Evolutionary conservation across 2,888 invertebrate species (phyloP).

Genomic region (Rhimphoctona megacephalus): DNA sequence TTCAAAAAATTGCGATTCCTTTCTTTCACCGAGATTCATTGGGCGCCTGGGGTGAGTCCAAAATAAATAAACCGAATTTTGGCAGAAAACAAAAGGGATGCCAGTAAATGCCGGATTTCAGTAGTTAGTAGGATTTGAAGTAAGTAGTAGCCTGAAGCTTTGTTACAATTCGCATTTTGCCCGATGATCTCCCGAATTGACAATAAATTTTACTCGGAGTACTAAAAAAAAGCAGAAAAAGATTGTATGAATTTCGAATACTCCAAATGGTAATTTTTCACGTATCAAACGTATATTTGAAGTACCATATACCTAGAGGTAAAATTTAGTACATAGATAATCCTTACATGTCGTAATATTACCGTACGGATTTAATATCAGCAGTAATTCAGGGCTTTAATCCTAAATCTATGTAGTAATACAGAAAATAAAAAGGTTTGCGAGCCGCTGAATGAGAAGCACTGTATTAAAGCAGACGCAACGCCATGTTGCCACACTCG

Average conservation of each 20-base stretch:
- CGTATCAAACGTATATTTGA: neutral
- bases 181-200: neutral
- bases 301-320: neutral
- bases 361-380: constrained; percentile 20
- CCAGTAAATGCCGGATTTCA: too few relatives aligned
- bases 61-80: neutral
- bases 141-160: neutral
- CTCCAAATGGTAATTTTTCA: neutral
- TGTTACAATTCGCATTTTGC: neutral
- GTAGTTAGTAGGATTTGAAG: neutral
- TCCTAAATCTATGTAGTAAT: constrained; percentile 26
- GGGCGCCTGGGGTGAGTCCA: neutral
- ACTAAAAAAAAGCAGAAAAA: neutral
- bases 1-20: neutral
- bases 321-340: neutral
- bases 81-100: neutral
- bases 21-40: neutral
- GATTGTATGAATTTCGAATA: neutral
- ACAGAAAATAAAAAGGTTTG: neutral
- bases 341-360: neutral
- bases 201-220: neutral
- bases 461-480: constrained; percentile 81
- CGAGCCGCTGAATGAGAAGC: constrained; percentile 75
- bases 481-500: constrained; percentile 81
- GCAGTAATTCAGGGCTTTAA: constrained; percentile 40